phyloP scores from a whole-genome alignment of 2,888 invertebrate genomes.

The Gymnocheta viridis region DNA sequence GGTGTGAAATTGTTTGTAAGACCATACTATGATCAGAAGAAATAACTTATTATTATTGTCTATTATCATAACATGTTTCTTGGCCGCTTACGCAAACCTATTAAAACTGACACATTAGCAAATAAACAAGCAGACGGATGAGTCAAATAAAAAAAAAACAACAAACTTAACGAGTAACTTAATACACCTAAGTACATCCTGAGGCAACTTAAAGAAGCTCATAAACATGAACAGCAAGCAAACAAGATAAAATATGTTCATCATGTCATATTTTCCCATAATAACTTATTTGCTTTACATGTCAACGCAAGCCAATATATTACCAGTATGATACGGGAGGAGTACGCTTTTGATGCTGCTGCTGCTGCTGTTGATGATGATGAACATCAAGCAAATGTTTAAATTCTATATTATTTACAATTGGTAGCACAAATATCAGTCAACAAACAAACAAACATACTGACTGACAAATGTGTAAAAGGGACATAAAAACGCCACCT shows the following conservation, averaged over 20 bases:
- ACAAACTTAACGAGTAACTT: not conserved
- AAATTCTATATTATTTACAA: constrained; percentile 45
- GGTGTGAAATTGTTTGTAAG: too few species aligned
- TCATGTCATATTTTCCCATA: constrained; percentile 78
- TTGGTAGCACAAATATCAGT: constrained; percentile 50
- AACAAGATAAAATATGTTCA: constrained; percentile 73
- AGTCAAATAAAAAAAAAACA: too few species aligned
- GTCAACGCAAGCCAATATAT: constrained; percentile 66
- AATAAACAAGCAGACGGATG: too few species aligned
- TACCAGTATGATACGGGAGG: not conserved
- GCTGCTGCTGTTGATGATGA: not conserved
- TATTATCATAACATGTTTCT: too few species aligned
- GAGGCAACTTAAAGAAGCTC: not conserved
- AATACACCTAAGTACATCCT: not conserved
- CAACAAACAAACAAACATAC: constrained; percentile 59
- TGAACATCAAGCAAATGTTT: constrained; percentile 20
- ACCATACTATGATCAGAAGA: too few species aligned
- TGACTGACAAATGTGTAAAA: constrained; percentile 25
- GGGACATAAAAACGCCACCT: constrained; percentile 33
- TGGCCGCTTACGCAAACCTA: too few species aligned
- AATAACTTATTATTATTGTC: too few species aligned
- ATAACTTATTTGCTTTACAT: constrained; percentile 76
- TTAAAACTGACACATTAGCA: too few species aligned
- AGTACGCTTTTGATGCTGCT: constrained; percentile 1
- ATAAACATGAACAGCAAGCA: constrained; percentile 10